These are phyloP conservation scores for Liolophura sinensis DNA, from an alignment of 1,140 invertebrate genomes.

Conservation along the genomic window DNA sequence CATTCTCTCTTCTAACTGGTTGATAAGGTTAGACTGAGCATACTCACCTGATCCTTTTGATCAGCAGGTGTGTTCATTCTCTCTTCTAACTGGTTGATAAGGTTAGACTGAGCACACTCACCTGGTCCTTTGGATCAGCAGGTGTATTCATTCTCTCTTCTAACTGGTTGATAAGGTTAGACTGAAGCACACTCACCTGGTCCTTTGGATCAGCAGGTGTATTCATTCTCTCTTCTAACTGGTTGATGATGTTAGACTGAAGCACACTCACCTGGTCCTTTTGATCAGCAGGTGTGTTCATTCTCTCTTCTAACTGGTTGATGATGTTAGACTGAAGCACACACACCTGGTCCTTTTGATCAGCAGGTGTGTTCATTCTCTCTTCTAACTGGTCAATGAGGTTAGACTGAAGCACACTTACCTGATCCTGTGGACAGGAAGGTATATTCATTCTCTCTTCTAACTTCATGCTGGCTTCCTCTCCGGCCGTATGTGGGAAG, in stretches of 20 bases:
- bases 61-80: slow-evolving; percentile 86
- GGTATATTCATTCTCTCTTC: no score
- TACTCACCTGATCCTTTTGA: slow-evolving; percentile 74
- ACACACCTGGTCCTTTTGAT: slow-evolving; percentile 75
- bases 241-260: slow-evolving; percentile 82
- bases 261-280: slow-evolving; percentile 79
- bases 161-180: no score
- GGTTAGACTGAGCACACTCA: slow-evolving; percentile 88
- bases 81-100: slow-evolving; percentile 84
- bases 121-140: slow-evolving; percentile 65
- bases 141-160: no score
- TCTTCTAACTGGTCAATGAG: slow-evolving; percentile 85
- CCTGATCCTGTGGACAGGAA: slow-evolving; percentile 65
- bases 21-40: slow-evolving; percentile 69
- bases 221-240: slow-evolving; percentile 85
- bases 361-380: slow-evolving; percentile 83
- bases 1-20: slow-evolving; percentile 85
- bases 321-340: slow-evolving; percentile 86
- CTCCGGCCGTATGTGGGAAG: no score
- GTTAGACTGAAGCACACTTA: slow-evolving; percentile 89
- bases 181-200: slow-evolving; percentile 62
- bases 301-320: slow-evolving; percentile 83
- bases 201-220: slow-evolving; percentile 83
- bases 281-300: slow-evolving; percentile 83
- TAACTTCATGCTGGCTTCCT: no score